Evolutionary conservation across 2,888 invertebrate species (phyloP), one percentile per base, ranked within the genome.

Genomic region (Rutpela maculata): DNA sequence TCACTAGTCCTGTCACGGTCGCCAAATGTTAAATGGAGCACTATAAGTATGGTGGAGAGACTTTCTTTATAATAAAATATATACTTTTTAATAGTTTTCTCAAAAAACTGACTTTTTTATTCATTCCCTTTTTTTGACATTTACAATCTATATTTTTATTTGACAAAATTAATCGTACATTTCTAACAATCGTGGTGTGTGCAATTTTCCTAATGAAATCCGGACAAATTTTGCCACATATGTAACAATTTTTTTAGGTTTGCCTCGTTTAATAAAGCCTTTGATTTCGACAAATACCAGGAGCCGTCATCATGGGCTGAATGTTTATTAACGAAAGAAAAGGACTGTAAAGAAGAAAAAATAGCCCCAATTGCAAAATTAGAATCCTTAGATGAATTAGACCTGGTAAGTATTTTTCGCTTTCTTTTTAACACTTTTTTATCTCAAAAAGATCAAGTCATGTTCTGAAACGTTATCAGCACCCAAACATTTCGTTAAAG

Each of bases 321-420:
- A 50, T 84, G 82, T 55, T 76, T 84, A 22, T 69, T 83, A 62
- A 72, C 82, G 22, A 85, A 85, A 79, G 86, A 86, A 55, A 86
- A 86, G 73, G 86, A 87, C 18, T 78, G 80, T 60, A 86, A 84
- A 77, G 88, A 89, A 67, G 89, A 90, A 74, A 89, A 88, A 84
- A 84, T 84, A 60, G 93, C 93, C 80, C 93, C 93, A 57, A 93
- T 93, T 81, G 93, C 93, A 74, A 92, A 93, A 87, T 90, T 93
- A 84, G 93, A 93, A 87, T 93, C 93, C 60, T 88, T 93, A 84
- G 93, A 93, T 86, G 93, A 93, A 89, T 89, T 93, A 82, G 92
- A 92, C 87, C 91, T 92, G 88, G 92, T 89, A 86, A 87, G 85
- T 75, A 19, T 17, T 19, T 10, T 4, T 26, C 4, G 22, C 22